Evolutionary conservation across 2,797 vertebrate species (phyloP).

Genomic region (Helostoma temminkii): DNA sequence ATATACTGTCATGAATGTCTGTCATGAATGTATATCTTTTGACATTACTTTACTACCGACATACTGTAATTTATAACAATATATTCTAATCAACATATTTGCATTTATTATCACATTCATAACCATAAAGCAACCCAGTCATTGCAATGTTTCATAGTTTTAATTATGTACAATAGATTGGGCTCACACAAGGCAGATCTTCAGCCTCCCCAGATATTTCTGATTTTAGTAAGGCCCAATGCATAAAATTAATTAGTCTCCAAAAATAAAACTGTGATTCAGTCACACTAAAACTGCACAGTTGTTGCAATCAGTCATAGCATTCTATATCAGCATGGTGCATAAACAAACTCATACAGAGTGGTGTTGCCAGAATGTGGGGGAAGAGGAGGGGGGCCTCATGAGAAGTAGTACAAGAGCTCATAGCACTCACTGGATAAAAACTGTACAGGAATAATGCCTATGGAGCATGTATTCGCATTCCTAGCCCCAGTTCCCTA

Average conservation of each 20-base stretch:
- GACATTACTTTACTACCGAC: no score
- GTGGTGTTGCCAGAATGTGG: conserved; percentile 34
- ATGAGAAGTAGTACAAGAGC: conserved; percentile 21
- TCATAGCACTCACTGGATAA: conserved; percentile 4
- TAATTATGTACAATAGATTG: background rate
- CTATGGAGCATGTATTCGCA: conserved; percentile 25
- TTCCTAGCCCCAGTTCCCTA: conserved; percentile 43
- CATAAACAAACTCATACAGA: conserved; percentile 60
- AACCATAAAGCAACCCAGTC: background rate
- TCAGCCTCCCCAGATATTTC: conserved; percentile 14
- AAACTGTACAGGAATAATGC: conserved; percentile 49
- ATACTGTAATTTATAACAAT: no score
- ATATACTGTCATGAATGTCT: background rate
- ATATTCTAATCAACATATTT: background rate
- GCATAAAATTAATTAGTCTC: conserved; percentile 63
- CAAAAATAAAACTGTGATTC: conserved; percentile 68
- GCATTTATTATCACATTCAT: background rate
- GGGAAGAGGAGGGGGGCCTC: conserved; percentile 25
- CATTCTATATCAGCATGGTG: conserved; percentile 63
- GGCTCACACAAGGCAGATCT: background rate
- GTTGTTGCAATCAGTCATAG: conserved; percentile 76
- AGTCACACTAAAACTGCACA: conserved; percentile 58
- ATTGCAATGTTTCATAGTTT: background rate
- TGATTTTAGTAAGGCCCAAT: conserved; percentile 13
- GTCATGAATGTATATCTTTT: no score